These are phyloP conservation scores for Danaus chrysippus DNA, from an alignment of 2,888 invertebrate species.

Conservation along the genomic window DNA sequence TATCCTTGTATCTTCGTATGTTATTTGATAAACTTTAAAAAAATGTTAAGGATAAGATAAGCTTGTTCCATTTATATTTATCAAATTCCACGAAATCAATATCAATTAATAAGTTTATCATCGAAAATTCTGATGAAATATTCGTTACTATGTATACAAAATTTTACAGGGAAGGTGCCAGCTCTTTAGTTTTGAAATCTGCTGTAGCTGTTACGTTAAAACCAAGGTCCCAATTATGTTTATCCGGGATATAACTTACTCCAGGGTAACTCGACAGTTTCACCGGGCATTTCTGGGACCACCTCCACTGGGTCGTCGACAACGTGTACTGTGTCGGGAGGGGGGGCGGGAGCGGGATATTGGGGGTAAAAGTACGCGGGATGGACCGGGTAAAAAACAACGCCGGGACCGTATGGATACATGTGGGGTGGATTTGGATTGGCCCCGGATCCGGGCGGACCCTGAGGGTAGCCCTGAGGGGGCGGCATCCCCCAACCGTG, in stretches of 20 bases:
- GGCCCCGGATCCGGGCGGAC: conserved; percentile 42
- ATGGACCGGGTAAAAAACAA: conserved; percentile 64
- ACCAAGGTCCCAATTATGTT: conserved; percentile 21
- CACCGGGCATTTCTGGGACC: conserved; percentile 66
- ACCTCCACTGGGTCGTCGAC: conserved; percentile 49
- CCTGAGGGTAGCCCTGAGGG: conserved; percentile 38
- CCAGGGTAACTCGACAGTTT: conserved; percentile 73
- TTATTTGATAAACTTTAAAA: not conserved
- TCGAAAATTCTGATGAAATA: not conserved
- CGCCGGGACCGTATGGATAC: conserved; percentile 48
- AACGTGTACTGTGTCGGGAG: conserved; percentile 46
- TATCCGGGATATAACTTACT: conserved; percentile 55
- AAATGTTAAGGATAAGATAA: too few species aligned
- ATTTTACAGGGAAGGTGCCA: conserved; percentile 45
- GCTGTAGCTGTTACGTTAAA: not conserved
- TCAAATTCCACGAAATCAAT: too few species aligned
- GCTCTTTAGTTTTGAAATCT: conserved; percentile 39
- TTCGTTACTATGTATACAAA: not conserved
- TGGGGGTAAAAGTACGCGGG: conserved; percentile 69
- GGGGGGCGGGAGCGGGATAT: conserved; percentile 34
- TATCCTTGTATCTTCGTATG: not conserved
- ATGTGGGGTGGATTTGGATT: conserved; percentile 40
- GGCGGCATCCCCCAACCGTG: conserved; percentile 63
- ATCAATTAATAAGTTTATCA: too few species aligned
- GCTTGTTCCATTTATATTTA: too few species aligned